phyloP scores from a whole-genome alignment of 2,888 invertebrate species.

The Uropetala carovei region DNA sequence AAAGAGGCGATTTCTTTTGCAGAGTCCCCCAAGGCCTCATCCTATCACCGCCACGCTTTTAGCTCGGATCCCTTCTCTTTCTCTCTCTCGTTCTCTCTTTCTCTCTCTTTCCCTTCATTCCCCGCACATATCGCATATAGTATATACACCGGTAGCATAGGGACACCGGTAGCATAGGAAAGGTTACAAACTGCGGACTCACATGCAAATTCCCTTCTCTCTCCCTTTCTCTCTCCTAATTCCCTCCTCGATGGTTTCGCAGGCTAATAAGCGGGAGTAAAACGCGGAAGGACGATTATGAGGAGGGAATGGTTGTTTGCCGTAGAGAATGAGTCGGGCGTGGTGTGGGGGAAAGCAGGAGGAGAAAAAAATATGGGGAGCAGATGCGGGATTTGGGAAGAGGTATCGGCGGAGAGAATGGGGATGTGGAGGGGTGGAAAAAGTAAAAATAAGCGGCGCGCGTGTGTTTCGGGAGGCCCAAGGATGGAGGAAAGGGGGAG shows the following conservation, averaged over 20 bases:
- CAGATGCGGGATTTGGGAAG: constrained; percentile 28
- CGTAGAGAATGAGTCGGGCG: neutral
- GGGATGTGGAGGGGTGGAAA: neutral
- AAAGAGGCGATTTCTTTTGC: constrained; percentile 19
- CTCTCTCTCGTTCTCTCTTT: no score
- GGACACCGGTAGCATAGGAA: constrained; percentile 5
- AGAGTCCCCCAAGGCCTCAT: constrained; percentile 7
- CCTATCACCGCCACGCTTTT: constrained; percentile 16
- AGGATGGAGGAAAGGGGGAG: neutral
- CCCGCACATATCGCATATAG: neutral
- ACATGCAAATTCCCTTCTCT: neutral
- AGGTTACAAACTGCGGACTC: neutral
- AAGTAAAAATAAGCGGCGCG: constrained; percentile 32
- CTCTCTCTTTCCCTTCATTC: neutral
- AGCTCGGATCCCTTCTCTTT: neutral
- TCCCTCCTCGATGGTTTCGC: neutral
- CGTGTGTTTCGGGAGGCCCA: neutral
- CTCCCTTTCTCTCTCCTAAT: neutral
- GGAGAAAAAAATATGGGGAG: constrained; percentile 41
- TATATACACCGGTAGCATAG: constrained; percentile 9
- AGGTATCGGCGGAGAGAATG: neutral
- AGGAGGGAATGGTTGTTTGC: neutral
- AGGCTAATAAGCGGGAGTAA: neutral
- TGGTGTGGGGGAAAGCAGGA: neutral
- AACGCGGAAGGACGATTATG: neutral